Evolutionary conservation across 2,113 vertebrate species (phyloP), one percentile per base, ranked within the genome.

Genomic region (Urocitellus parryii): DNA sequence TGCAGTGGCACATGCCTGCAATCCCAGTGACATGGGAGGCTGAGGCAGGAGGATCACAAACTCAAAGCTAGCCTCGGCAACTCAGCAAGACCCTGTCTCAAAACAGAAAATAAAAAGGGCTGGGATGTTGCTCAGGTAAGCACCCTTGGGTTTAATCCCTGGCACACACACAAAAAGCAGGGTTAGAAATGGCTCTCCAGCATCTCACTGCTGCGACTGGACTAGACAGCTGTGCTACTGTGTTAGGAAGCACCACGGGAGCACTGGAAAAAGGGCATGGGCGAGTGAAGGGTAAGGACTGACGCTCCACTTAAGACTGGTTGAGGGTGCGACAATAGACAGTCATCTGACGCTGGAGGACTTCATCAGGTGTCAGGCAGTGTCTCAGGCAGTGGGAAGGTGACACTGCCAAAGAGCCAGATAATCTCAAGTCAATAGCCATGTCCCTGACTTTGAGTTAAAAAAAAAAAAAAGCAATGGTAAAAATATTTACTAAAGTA

Each of bases 331-430:
- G 10, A 10, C 1, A 22, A 17, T 14, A 25, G 29, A 32, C 12
- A 0, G 9, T 8, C 37, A 17, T 3, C 56, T 24, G 48, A 20
- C 45, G 61, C 67, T 1, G 29, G 51, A 0, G 0, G 45, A 72
- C 32, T 51, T 48, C 18, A 3, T 4, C 4, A 63, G 39, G n/a
- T 22, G 76, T 32, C 42, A 8, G 48, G 39, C 12, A 5, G 29
- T 2, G 32, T 25, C 70, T 32, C 42, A 8, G 48, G 39, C 12
- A 5, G 29, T 2, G 53, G 29, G 32, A 5, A 68, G 20, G 5
- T 6, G n/a, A 42, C 61, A 48, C 0, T 48, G 65, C 48, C 11
- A 45, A 80, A 48, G 45, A 73, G 2, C n/a, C 32, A 65, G 39
- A 13, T 24, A 48, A 20, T 79, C 77, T 91, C 77, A 84, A 56